Conservation (phyloP, 2,797 vertebrate genomes). For the Nyctibius grandis region DNA sequence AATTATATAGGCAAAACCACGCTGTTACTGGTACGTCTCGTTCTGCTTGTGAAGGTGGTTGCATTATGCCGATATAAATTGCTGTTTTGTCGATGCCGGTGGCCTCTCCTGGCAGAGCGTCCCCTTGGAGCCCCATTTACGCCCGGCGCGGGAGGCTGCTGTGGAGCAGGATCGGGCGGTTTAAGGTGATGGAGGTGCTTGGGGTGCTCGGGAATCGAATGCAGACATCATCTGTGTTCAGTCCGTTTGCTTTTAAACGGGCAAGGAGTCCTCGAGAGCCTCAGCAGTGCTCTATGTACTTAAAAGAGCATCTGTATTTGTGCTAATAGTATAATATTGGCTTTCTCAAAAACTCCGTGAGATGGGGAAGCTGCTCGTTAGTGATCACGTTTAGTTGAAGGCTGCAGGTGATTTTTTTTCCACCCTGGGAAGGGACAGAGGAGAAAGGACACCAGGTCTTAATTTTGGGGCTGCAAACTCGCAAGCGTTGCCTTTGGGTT, state of each 20-base stretch:
- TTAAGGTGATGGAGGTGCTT: background rate
- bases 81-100: background rate
- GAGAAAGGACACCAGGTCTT: background rate
- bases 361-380: background rate
- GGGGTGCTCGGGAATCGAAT: background rate
- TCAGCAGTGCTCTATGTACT: no score
- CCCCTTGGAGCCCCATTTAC: rapidly evolving
- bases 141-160: rapidly evolving
- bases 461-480: background rate
- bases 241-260: background rate
- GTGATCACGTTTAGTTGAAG: rapidly evolving
- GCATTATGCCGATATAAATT: background rate
- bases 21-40: background rate
- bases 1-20: background rate
- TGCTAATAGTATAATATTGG: no score
- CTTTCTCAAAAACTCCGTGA: background rate
- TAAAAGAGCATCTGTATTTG: no score
- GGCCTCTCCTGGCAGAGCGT: background rate
- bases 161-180: rapidly evolving
- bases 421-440: background rate
- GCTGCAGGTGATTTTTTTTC: background rate
- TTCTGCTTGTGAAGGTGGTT: background rate
- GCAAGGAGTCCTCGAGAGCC: background rate
- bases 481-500: background rate
- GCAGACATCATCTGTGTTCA: rapidly evolving